These are phyloP conservation scores for Agrotis segetum DNA, from an alignment of 2,888 invertebrate species.

Conservation along the genomic window DNA sequence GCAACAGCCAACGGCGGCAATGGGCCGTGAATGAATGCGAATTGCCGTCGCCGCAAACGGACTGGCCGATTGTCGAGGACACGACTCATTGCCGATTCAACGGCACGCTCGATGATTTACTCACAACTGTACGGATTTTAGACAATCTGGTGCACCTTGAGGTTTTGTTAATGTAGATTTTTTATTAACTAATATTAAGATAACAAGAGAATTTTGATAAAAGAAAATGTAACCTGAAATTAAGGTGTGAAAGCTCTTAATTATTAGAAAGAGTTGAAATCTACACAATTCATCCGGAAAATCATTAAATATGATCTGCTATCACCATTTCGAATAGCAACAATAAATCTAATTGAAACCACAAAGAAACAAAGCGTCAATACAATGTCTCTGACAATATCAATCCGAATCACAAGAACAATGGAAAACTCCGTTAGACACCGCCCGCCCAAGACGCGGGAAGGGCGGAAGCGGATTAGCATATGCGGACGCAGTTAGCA, in stretches of 20 bases:
- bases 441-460: conserved; percentile 73
- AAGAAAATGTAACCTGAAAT: neutral
- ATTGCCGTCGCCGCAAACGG: conserved; percentile 86
- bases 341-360: conserved; percentile 28
- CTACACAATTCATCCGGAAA: neutral
- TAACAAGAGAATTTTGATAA: neutral
- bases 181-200: neutral
- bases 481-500: conserved; percentile 81
- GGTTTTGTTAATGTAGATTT: conserved; percentile 9
- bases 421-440: conserved; percentile 57
- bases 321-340: conserved; percentile 17
- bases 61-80: conserved; percentile 85
- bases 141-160: conserved; percentile 63
- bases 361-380: conserved; percentile 49
- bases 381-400: conserved; percentile 48
- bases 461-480: conserved; percentile 79
- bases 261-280: no score
- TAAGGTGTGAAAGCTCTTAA: no score
- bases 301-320: conserved; percentile 3
- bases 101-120: conserved; percentile 79
- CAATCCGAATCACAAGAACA: conserved; percentile 56
- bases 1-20: conserved; percentile 73
- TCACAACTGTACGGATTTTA: conserved; percentile 71
- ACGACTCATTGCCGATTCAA: conserved; percentile 84
- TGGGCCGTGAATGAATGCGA: conserved; percentile 81